These are phyloP conservation scores for Cheirogaleus medius DNA, from an alignment of 2,113 vertebrate genomes.

Conservation along the genomic window DNA sequence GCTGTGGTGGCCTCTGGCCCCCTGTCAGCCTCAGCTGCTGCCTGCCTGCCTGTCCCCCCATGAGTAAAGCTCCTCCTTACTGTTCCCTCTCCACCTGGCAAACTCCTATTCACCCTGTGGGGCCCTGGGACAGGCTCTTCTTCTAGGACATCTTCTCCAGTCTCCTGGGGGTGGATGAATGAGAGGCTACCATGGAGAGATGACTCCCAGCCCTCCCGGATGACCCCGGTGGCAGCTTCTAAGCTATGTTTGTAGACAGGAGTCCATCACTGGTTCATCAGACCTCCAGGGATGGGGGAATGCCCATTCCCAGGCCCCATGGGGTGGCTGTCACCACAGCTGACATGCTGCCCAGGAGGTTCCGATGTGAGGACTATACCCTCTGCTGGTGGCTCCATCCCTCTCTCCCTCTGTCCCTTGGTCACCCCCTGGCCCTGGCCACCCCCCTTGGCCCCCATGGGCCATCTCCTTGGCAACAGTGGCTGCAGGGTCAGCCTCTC, in stretches of 20 bases:
- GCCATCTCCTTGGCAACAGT: slow-evolving; percentile 50
- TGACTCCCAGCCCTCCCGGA: not conserved
- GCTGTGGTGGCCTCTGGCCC: not conserved
- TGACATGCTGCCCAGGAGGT: not conserved
- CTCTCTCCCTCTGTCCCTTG: not conserved
- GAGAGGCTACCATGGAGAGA: not conserved
- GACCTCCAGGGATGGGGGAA: not conserved
- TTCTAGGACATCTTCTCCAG: not conserved
- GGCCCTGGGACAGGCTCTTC: not conserved
- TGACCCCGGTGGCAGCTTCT: no score
- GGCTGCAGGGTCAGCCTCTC: not conserved
- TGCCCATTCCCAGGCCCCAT: not conserved
- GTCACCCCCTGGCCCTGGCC: not conserved
- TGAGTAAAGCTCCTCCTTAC: not conserved
- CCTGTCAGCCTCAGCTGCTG: not conserved
- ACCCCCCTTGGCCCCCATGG: not conserved
- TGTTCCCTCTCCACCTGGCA: fast-evolving
- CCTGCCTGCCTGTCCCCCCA: not conserved
- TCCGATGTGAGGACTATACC: not conserved
- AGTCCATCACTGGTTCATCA: not conserved
- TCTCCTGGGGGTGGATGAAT: not conserved
- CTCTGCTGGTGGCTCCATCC: not conserved
- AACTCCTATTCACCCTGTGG: not conserved
- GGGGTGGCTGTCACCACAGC: not conserved
- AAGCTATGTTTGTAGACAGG: not conserved